Evolutionary conservation across 2,113 vertebrate genomes (phyloP), one percentile per base, ranked within the genome.

Genomic region (Platichthys stellatus): DNA sequence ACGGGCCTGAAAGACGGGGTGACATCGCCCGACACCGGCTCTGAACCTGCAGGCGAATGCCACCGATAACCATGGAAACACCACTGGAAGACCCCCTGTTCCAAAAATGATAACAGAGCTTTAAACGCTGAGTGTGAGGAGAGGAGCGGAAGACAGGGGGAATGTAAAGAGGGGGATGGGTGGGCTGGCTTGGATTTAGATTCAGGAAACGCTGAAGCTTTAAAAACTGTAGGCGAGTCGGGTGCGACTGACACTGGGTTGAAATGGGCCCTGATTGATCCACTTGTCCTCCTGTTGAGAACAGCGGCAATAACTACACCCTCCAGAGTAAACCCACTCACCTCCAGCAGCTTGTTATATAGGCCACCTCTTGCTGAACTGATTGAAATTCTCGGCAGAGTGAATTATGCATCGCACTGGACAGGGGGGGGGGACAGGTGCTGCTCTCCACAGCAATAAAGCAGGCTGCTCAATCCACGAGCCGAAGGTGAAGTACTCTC

Each of bases 31-130:
- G 77, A 90, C 89, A 81, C 83, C 71, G 26, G 54, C 85, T 74
- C 77, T 78, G 76, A 90, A 89, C 53, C 77, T 72, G 69, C 71
- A 81, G 75, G 81, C 61, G 24, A 86, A 93, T 89, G 78, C 81
- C 87, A 75, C 51, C 3, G 24, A 90, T 89, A 86, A 86, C 92
- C 91, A 90, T 93, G 91, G 93, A 88, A 93, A 93, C 92, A 60
- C 78, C 65, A 72, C 47, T 18, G 79, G 73, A 86, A 84, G 79
- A 91, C 82, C 84, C 85, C 57, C 80, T 31, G 68, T 54, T 81
- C 60, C 69, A 40, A 71, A 71, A 89, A 86, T 59, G 83, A 81
- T 74, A 86, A 81, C 78, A 15, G 68, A 59, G 80, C 75, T 88
- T 84, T 78, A 63, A 66, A 78, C 81, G 72, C 71, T 5, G 78